phyloP scores from a whole-genome alignment of 2,888 invertebrate genomes.

The Thyatira batis region DNA sequence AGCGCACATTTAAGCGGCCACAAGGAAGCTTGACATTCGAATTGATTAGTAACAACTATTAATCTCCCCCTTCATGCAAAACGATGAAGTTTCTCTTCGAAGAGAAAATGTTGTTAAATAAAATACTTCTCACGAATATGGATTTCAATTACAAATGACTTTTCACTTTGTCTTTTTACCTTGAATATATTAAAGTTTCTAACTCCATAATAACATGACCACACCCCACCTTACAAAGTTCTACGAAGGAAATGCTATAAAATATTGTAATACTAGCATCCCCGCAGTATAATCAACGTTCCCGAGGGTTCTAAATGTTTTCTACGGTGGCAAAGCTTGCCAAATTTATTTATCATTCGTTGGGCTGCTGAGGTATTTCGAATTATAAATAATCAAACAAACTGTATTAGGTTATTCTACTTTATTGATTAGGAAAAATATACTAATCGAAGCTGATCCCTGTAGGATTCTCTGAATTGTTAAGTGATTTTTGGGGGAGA shows the following conservation, averaged over 20 bases:
- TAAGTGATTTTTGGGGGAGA: neutral
- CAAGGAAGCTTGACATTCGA: conserved; percentile 20
- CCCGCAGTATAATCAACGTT: no score
- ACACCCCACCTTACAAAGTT: neutral
- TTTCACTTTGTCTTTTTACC: neutral
- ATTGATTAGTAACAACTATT: no score
- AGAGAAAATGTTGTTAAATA: neutral
- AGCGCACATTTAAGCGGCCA: conserved; percentile 36
- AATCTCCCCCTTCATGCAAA: no score
- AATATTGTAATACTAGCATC: neutral
- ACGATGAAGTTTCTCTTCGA: neutral
- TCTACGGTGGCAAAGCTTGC: no score
- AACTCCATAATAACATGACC: neutral
- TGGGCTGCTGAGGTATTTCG: no score
- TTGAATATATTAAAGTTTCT: neutral
- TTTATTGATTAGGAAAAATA: no score
- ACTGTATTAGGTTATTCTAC: no score
- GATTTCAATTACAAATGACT: neutral
- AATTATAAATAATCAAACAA: no score
- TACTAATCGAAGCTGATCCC: no score
- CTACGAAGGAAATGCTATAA: neutral
- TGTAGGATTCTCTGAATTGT: neutral
- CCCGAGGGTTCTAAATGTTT: no score
- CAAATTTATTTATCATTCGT: no score
- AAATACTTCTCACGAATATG: no score